A percentile compares a stretch with the other conserved stretches of the same genome.
Conservation (phyloP, 1,140 invertebrate species). For the Macrobrachium nipponense region DNA sequence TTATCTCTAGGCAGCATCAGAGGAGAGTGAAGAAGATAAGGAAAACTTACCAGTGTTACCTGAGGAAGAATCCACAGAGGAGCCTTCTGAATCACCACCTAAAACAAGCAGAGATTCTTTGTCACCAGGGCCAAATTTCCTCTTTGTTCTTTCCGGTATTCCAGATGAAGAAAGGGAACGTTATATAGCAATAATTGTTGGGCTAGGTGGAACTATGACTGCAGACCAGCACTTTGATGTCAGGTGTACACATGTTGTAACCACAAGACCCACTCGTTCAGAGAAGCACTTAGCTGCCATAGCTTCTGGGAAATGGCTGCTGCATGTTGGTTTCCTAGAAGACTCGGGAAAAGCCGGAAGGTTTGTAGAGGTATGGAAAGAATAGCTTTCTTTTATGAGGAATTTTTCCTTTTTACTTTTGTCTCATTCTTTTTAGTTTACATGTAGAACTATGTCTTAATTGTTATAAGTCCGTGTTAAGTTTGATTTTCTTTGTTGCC, state of each 20-base stretch:
- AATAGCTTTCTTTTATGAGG: no score
- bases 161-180: constrained; percentile 67
- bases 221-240: constrained; percentile 76
- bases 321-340: constrained; percentile 82
- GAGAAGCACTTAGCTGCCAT: constrained; percentile 88
- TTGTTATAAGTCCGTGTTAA: no score
- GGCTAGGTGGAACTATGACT: constrained; percentile 78
- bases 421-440: no score
- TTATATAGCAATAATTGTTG: constrained; percentile 72
- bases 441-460: no score
- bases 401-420: no score
- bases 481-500: no score
- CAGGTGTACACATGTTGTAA: constrained; percentile 82
- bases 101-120: not conserved
- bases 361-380: constrained; percentile 77
- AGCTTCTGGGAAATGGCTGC: constrained; percentile 87
- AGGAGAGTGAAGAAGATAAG: constrained; percentile 47
- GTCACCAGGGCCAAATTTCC: constrained; percentile 20
- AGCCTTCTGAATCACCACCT: not conserved
- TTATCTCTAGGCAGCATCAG: constrained; percentile 8
- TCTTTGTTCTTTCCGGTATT: constrained; percentile 69
- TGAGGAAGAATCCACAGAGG: constrained; percentile 4
- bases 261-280: constrained; percentile 79
- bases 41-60: constrained; percentile 56
- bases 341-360: constrained; percentile 74